Evolutionary conservation across 2,113 vertebrate species (phyloP), one percentile per base, ranked within the genome.

Genomic region (Elgaria multicarinata): DNA sequence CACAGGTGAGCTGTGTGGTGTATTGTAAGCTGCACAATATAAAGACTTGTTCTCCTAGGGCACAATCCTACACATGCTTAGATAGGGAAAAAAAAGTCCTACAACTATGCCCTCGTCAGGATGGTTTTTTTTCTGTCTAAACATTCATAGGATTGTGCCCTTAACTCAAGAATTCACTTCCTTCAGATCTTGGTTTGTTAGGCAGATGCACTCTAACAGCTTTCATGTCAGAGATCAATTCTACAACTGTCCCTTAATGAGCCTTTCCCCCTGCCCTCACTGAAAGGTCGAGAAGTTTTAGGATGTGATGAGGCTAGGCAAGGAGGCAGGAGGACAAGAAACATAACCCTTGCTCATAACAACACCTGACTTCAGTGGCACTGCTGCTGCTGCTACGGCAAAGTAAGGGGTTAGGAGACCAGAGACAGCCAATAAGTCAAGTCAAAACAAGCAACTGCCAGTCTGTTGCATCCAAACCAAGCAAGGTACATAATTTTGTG

Each of bases 401-500:
- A 31, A 66, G 42, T 62, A 18, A 33, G 81, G 2, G 36, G 53
- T 13, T 7, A 83, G 85, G 39, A 94, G 87, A 66, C 86, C 71
- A 7, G 91, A 80, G 16, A 75, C 77, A 75, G 93, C 39, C 85
- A 55, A 88, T 90, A 84, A 81, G 82, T 50, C 10, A 93, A 90
- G 91, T 92, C 53, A 0, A 0, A 71, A 76, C 0, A 1, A 93
- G 90, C 91, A 87, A 87, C 91, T 91, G 90, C 80, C 87, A 58
- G 89, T 94, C 89, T 76, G 78, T 89, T 36, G 83, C 90, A 66
- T 92, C 89, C 92, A 90, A 93, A 94, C 90, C 91, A 96, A 87
- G 62, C 28, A 79, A 91, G 93, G 91, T 86, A 89, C 85, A 87
- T 93, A 90, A 95, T 96, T 88, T 91, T 87, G 87, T 93, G 89